Conservation (phyloP, 2,797 vertebrate species). For the Enteromius afrohamiltoni region DNA sequence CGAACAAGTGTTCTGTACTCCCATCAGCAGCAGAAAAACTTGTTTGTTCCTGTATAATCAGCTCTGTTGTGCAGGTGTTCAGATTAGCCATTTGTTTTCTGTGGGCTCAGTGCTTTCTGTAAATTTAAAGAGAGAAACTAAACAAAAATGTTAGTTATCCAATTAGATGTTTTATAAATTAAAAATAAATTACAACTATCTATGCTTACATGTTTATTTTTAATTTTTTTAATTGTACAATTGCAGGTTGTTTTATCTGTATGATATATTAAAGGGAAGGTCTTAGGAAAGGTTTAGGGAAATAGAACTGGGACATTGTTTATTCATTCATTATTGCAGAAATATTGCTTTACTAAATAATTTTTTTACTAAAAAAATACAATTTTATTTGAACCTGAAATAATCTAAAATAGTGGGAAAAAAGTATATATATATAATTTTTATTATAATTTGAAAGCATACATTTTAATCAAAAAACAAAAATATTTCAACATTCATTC, state of each 20-base stretch:
- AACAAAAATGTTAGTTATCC: neutral
- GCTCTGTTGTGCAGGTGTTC: conserved; percentile 6
- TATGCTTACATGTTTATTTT: too few species aligned
- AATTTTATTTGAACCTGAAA: neutral
- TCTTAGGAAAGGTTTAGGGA: neutral
- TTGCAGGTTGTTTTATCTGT: neutral
- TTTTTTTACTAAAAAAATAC: too few species aligned
- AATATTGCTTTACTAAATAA: neutral
- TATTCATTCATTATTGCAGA: neutral
- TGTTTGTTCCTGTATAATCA: neutral
- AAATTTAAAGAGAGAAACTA: neutral
- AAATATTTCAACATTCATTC: too few species aligned
- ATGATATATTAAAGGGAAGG: neutral
- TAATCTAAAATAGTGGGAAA: neutral
- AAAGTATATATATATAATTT: neutral
- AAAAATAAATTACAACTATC: too few species aligned
- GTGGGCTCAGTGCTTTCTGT: neutral
- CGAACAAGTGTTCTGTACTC: conserved; percentile 1
- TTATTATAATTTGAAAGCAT: neutral
- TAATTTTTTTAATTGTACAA: too few species aligned
- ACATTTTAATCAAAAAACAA: too few species aligned
- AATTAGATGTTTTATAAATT: neutral
- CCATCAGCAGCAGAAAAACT: neutral
- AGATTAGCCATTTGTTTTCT: conserved; percentile 1
- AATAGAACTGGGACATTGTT: neutral